Base-by-base conservation (phyloP, 2,888 invertebrate genomes). In the Cistogaster globosa region DNA sequence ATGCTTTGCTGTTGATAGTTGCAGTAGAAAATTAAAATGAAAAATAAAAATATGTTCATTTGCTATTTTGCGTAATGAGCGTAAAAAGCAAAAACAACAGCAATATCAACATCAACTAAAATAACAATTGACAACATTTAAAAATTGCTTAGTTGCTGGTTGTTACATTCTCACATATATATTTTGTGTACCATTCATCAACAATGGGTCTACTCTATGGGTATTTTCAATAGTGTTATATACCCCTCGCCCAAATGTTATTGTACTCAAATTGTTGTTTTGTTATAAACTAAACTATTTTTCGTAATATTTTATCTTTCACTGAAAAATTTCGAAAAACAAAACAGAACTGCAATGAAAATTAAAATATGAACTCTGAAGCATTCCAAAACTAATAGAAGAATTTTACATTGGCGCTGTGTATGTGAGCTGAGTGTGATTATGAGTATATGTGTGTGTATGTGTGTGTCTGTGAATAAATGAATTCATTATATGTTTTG, bases 61-160 rank as follows among this genome's bases (percentile, higher is more conserved):
- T 60, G 22, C 60, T 62, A 79, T 68, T 83, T 75, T 74, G 68
- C 51, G 51, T 90, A 90, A 90, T 90, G 90, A 90, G 90, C 74
- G 60, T 79, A 69, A 69, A 83, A 68, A 67, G 65, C 71, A 76
- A 67, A 79, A 76, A 55, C 69, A 81, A 38, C 51, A 57, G 20
- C 69, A 22, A 9, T 18, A n/a, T 0, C 14, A 14, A 58, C 57
- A 26, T n/a, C 7, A 26, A 26, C 45, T 68, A 58, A 42, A 48
- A 55, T 53, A 57, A 65, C 53, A 75, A 79, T 76, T 63, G 78
- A 57, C 62, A 82, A 65, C 53, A 79, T 84, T 74, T 69, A 60
- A 75, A 76, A 68, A 36, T 77, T 77, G 63, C 65, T 78, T 74
- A 78, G 83, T 69, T 83, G 83, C 57, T 48, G 63, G 57, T 51